phyloP scores from a whole-genome alignment of 1,140 invertebrate genomes.

The Drosophila pectinifera region DNA sequence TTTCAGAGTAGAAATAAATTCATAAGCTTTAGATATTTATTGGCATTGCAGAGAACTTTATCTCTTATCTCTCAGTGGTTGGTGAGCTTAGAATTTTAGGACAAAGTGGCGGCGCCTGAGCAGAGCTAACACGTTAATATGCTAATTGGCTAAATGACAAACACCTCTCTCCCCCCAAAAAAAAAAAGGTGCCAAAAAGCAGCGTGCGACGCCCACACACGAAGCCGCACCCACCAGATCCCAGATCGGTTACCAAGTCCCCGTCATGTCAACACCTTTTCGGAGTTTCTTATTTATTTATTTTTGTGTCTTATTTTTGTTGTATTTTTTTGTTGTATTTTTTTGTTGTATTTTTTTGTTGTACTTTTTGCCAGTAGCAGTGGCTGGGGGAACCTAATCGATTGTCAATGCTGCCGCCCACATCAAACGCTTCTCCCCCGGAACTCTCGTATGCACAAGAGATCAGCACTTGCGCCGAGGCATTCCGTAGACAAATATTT shows the following conservation, averaged over 20 bases:
- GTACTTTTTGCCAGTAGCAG: slow-evolving; percentile 38
- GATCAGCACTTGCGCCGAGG: slow-evolving; percentile 80
- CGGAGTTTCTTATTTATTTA: slow-evolving; percentile 49
- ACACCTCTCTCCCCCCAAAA: slow-evolving; percentile 7
- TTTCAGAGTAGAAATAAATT: no score
- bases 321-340: slow-evolving; percentile 7
- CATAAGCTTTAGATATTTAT: no score
- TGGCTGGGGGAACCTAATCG: slow-evolving; percentile 63
- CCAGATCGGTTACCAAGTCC: slow-evolving; percentile 30
- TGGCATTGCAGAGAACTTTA: no score
- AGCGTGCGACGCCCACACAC: slow-evolving; percentile 63
- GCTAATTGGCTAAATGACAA: slow-evolving; percentile 73
- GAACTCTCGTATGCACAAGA: slow-evolving; percentile 66
- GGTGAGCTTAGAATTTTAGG: not conserved
- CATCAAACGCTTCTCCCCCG: slow-evolving; percentile 62
- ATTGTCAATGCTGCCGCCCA: slow-evolving; percentile 81
- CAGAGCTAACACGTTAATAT: slow-evolving; percentile 55
- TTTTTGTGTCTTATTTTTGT: slow-evolving; percentile 24
- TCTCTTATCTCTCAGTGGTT: not conserved
- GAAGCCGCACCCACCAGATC: slow-evolving; percentile 35
- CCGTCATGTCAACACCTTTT: slow-evolving; percentile 70
- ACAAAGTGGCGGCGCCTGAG: slow-evolving; percentile 24
- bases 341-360: no score
- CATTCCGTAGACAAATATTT: slow-evolving; percentile 81
- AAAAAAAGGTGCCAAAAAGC: slow-evolving; percentile 64